Conservation (phyloP, 2,888 invertebrate species). For the Cephalotes varians region DNA sequence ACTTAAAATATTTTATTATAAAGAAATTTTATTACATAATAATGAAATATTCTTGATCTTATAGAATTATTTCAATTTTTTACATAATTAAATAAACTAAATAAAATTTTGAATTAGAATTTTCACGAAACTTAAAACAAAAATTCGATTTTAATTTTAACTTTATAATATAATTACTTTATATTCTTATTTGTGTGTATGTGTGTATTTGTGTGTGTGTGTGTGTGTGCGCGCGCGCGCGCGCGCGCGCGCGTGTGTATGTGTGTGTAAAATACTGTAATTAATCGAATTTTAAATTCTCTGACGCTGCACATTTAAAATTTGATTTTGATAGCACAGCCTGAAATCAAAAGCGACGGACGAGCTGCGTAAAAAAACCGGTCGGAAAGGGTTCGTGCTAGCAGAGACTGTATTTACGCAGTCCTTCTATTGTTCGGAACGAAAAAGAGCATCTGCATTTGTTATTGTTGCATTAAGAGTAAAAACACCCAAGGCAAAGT, state of each 20-base stretch:
- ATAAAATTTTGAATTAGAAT: background rate
- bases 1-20: background rate
- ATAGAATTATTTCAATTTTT: background rate
- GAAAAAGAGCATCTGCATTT: conserved; percentile 35
- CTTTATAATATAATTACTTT: background rate
- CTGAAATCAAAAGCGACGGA: background rate
- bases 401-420: conserved; percentile 25
- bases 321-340: background rate
- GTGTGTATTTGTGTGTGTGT: too few species aligned
- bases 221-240: too few species aligned
- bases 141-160: background rate
- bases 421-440: conserved; percentile 8
- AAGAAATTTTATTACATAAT: background rate
- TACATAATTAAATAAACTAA: background rate
- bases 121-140: background rate
- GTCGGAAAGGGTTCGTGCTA: background rate
- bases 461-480: background rate
- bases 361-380: background rate
- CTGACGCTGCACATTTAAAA: background rate
- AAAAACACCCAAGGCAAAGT: background rate
- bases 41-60: background rate
- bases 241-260: too few species aligned
- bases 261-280: background rate
- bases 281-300: conserved; percentile 3
- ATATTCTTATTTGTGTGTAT: background rate